Conservation (phyloP, 2,113 vertebrate species). For the Trematocara nigrifrons region DNA sequence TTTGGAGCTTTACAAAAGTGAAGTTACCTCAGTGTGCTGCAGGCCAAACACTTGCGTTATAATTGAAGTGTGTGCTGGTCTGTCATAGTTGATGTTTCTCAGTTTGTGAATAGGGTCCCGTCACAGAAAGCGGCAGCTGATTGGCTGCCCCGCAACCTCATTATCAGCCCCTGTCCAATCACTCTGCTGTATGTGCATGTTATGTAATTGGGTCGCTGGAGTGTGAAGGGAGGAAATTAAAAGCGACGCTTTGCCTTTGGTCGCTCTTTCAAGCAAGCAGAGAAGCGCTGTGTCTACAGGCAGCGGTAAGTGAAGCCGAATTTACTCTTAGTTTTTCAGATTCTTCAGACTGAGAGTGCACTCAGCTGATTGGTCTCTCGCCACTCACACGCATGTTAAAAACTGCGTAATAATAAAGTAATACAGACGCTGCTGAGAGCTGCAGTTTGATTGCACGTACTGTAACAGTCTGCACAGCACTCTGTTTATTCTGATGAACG, state of each 20-base stretch:
- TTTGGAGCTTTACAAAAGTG: background rate
- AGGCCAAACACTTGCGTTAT: background rate
- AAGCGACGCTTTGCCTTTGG: background rate
- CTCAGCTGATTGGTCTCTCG: background rate
- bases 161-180: conserved; percentile 21
- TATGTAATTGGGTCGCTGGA: conserved; percentile 14
- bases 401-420: background rate
- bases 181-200: background rate
- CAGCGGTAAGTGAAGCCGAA: conserved; percentile 1
- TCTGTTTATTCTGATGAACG: background rate
- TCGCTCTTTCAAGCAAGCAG: conserved; percentile 3
- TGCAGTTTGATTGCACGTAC: background rate
- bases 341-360: background rate
- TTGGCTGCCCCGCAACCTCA: background rate
- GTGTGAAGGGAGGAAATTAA: conserved; percentile 33
- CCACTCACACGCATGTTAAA: background rate
- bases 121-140: background rate
- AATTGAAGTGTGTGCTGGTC: accelerated
- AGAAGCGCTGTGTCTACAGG: background rate
- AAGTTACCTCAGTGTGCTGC: background rate
- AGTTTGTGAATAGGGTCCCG: background rate
- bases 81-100: background rate
- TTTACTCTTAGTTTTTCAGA: background rate
- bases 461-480: background rate
- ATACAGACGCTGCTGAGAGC: background rate